A percentile compares a stretch with the other conserved stretches of the same genome.
Conservation (phyloP, 1,140 invertebrate species). For the Sycobia sp. region DNA sequence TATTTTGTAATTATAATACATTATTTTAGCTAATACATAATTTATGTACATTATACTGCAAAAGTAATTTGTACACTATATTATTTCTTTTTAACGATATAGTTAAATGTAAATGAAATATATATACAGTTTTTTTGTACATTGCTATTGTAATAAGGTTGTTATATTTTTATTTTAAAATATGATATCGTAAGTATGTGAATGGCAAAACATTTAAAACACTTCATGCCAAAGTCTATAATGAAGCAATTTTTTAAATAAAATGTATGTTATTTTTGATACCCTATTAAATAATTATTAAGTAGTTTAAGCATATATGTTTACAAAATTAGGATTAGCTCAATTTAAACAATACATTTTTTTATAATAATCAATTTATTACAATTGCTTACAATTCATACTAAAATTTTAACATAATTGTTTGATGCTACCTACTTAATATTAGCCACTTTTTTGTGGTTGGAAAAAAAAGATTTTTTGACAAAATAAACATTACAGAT, state of each 20-base stretch:
- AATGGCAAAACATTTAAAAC: conserved; percentile 5
- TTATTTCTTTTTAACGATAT: conserved; percentile 7
- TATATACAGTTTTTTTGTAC: conserved; percentile 19
- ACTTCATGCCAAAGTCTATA: conserved; percentile 18
- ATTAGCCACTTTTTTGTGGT: conserved; percentile 14
- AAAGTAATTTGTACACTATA: conserved; percentile 11
- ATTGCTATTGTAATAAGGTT: conserved; percentile 16
- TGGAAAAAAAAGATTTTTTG: no score
- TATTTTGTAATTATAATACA: neutral
- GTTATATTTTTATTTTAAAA: conserved; percentile 25
- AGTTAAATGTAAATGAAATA: conserved; percentile 11
- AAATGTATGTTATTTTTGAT: conserved; percentile 16
- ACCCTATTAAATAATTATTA: conserved; percentile 7
- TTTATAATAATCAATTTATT: conserved; percentile 29
- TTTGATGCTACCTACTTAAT: conserved; percentile 27
- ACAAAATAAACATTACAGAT: conserved; percentile 6
- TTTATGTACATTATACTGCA: neutral
- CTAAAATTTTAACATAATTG: conserved; percentile 28
- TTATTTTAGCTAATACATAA: neutral
- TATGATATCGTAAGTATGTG: conserved; percentile 16
- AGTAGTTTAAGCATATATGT: no score
- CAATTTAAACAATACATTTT: conserved; percentile 4
- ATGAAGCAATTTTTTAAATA: conserved; percentile 16
- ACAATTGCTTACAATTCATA: conserved; percentile 27
- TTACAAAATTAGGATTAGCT: no score